Conservation (phyloP, 2,888 invertebrate species). For the Drosophila testacea region DNA sequence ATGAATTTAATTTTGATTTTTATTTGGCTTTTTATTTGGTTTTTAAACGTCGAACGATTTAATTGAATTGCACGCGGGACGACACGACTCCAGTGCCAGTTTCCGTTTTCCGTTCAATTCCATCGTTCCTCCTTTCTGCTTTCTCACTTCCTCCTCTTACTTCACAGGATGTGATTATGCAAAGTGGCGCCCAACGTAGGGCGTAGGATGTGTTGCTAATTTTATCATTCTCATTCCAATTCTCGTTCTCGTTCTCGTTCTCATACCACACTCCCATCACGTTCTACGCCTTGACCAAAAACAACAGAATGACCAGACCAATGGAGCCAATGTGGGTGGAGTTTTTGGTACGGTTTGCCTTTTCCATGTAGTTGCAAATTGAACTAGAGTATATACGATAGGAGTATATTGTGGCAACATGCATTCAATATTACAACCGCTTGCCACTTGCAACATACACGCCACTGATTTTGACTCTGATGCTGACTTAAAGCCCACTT, state of each 20-base stretch:
- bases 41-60: constrained; percentile 73
- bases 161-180: constrained; percentile 49
- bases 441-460: constrained; percentile 27
- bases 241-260: background rate
- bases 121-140: background rate
- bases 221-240: constrained; percentile 39
- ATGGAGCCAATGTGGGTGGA: no score
- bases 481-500: constrained; percentile 21
- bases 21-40: constrained; percentile 67
- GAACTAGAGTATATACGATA: constrained; percentile 45
- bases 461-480: no score
- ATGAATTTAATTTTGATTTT: constrained; percentile 79
- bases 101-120: constrained; percentile 4
- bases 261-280: constrained; percentile 1
- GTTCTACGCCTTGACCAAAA: constrained; percentile 28
- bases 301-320: background rate
- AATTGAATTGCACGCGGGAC: constrained; percentile 64
- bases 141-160: background rate
- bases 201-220: constrained; percentile 45
- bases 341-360: constrained; percentile 40
- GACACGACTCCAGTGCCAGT: constrained; percentile 34
- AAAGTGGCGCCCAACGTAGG: constrained; percentile 46
- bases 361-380: constrained; percentile 69
- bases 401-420: constrained; percentile 28
- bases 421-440: constrained; percentile 30